These are phyloP conservation scores for Melanotaenia boesemani DNA, from an alignment of 2,797 vertebrate species.

Conservation along the genomic window DNA sequence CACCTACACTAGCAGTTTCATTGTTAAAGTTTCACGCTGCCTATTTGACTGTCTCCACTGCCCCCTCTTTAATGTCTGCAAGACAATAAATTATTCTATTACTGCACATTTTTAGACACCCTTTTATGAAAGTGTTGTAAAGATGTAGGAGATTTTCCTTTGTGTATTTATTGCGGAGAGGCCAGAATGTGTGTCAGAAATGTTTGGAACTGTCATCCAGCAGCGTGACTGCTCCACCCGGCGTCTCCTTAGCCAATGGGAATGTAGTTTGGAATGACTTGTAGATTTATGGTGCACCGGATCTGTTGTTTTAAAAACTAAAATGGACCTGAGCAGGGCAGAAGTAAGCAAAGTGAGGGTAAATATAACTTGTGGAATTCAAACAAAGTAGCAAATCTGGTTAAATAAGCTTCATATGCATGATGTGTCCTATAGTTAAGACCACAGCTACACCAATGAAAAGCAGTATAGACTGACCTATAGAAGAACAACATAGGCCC, in stretches of 20 bases:
- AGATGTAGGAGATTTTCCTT: conserved; percentile 1
- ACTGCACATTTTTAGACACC: conserved; percentile 5
- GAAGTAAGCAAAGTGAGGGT: neutral
- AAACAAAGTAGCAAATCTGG: too few species aligned
- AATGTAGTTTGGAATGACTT: neutral
- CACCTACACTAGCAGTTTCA: neutral
- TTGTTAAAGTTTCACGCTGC: neutral
- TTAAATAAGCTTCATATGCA: too few species aligned
- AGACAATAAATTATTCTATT: neutral
- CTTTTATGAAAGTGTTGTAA: conserved; percentile 12
- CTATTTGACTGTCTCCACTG: neutral
- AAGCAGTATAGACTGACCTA: too few species aligned
- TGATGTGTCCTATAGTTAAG: too few species aligned
- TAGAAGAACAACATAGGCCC: too few species aligned
- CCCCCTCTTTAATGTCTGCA: neutral
- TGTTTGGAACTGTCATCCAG: neutral
- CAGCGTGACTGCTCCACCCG: neutral
- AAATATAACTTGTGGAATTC: neutral
- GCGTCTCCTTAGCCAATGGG: neutral
- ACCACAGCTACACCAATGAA: too few species aligned
- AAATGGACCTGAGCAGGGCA: neutral
- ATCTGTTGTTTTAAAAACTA: neutral
- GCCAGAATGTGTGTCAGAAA: conserved; percentile 2
- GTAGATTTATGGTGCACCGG: neutral
- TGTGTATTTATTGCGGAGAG: conserved; percentile 24